Conservation (phyloP, 2,113 vertebrate species). For the Prinia subflava region DNA sequence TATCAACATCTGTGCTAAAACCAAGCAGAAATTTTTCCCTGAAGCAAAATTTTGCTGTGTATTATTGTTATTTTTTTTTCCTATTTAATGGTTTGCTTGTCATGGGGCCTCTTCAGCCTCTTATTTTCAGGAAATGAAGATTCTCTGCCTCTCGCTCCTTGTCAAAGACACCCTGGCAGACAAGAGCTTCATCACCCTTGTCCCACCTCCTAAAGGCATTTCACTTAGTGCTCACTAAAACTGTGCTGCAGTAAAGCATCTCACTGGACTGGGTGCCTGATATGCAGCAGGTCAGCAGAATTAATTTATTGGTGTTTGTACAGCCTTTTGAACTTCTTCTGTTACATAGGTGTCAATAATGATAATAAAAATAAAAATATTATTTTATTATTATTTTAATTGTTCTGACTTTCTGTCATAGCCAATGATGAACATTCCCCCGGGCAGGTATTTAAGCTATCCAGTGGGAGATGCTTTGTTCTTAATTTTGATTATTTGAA, state of each 20-base stretch:
- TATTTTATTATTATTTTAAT: neutral
- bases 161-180: neutral
- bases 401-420: neutral
- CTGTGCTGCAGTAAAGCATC: neutral
- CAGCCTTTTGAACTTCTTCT: neutral
- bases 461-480: neutral
- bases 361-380: neutral
- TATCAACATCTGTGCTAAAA: slow-evolving; percentile 42
- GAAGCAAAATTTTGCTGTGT: neutral
- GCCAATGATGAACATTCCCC: neutral
- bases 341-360: neutral
- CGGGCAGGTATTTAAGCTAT: neutral
- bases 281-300: neutral
- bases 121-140: neutral
- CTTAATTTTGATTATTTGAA: slow-evolving; percentile 7
- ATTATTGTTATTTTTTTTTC: slow-evolving; percentile 10
- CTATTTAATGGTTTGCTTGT: neutral
- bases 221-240: neutral
- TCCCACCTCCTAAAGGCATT: neutral
- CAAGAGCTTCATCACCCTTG: fast-evolving
- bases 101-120: neutral
- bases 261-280: neutral
- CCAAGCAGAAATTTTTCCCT: slow-evolving; percentile 12
- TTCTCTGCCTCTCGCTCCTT: neutral
- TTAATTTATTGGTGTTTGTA: neutral